These are phyloP conservation scores for Orthonyx spaldingii DNA, from an alignment of 2,113 vertebrate genomes.

Conservation along the genomic window DNA sequence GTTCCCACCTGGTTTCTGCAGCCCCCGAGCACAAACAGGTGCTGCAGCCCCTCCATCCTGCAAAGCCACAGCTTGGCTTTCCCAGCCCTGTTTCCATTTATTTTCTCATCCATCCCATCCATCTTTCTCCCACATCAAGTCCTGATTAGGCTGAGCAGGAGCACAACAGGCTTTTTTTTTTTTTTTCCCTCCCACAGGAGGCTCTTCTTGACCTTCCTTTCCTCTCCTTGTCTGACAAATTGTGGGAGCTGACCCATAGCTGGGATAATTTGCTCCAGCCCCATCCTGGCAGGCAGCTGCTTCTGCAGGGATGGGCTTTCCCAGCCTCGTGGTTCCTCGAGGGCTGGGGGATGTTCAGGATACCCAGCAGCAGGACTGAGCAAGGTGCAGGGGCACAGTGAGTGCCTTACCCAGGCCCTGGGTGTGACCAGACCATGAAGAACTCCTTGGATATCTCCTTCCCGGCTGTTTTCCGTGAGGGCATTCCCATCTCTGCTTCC, in stretches of 20 bases:
- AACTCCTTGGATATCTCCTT: background rate
- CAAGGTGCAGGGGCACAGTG: background rate
- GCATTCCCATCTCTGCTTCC: background rate
- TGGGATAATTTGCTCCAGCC: constrained; percentile 75
- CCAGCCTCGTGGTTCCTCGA: background rate
- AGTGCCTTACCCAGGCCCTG: background rate
- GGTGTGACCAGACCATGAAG: background rate
- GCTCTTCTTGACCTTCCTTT: constrained; percentile 60
- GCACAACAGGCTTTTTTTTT: background rate
- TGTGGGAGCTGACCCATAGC: constrained; percentile 80
- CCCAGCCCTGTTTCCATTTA: constrained; percentile 39
- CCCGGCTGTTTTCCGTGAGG: background rate
- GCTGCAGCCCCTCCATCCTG: background rate
- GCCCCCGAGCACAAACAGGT: background rate
- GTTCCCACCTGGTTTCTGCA: too few relatives aligned
- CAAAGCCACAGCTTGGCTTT: background rate
- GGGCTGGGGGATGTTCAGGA: background rate
- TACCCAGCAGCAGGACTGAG: background rate
- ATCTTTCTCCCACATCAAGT: constrained; percentile 47
- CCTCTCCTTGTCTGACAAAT: constrained; percentile 77
- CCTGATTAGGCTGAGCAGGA: constrained; percentile 45
- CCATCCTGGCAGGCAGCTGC: constrained; percentile 40
- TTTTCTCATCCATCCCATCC: constrained; percentile 11
- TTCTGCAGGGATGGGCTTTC: background rate
- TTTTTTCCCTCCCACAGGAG: background rate